phyloP scores from a whole-genome alignment of 2,888 invertebrate species.

The Apamea sordens region DNA sequence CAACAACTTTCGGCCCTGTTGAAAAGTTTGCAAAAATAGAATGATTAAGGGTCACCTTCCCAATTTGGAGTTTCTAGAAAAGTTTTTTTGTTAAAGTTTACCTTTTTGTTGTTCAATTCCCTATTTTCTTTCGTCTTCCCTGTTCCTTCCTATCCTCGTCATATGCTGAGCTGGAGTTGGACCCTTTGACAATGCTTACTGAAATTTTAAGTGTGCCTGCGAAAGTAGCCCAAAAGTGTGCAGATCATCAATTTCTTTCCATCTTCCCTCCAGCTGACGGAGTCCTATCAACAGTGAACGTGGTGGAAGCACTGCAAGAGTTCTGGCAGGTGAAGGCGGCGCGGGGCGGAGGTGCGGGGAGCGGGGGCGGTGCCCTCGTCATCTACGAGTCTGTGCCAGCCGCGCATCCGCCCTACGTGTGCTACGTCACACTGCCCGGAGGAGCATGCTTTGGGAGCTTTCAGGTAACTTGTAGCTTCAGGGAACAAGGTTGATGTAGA shows the following conservation, averaged over 20 bases:
- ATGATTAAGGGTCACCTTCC: slow-evolving; percentile 14
- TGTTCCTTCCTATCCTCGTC: neutral
- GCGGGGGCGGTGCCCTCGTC: slow-evolving; percentile 97
- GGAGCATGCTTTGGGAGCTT: slow-evolving; percentile 99
- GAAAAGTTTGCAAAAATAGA: slow-evolving; percentile 49
- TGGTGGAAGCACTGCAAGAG: slow-evolving; percentile 98
- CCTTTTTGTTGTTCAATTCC: neutral
- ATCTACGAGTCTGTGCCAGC: slow-evolving; percentile 98
- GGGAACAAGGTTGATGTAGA: neutral
- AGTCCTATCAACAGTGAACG: slow-evolving; percentile 94
- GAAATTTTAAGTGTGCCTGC: neutral
- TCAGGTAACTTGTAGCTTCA: slow-evolving; percentile 91
- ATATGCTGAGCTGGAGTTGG: slow-evolving; percentile 23
- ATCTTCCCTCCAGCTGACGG: slow-evolving; percentile 80
- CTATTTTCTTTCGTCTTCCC: neutral
- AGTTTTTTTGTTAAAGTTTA: slow-evolving; percentile 16
- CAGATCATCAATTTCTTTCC: neutral
- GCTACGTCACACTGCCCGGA: slow-evolving; percentile 98
- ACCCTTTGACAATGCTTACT: neutral
- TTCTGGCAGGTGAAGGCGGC: slow-evolving; percentile 99
- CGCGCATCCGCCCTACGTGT: slow-evolving; percentile 97
- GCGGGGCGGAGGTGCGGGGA: slow-evolving; percentile 92
- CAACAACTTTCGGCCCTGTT: slow-evolving; percentile 44
- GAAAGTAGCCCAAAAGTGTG: neutral
- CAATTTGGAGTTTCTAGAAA: neutral